Percentiles rank a stretch among this genome's conserved stretches.
Evolutionary conservation across 2,113 vertebrate species (phyloP).

Genomic region (Daphoenositta chrysoptera): DNA sequence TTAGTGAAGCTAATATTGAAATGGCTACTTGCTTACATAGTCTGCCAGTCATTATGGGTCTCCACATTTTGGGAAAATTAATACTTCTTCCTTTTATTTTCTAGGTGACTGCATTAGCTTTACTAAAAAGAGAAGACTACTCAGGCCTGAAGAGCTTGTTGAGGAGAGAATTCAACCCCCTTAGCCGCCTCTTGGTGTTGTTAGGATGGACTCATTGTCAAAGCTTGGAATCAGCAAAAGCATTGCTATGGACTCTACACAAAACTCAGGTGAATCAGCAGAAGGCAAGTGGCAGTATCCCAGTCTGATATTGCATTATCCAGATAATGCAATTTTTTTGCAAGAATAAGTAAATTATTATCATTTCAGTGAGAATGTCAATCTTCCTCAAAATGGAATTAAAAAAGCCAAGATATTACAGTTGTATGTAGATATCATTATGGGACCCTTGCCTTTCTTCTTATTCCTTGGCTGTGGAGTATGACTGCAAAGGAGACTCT

Average conservation of each 20-base stretch:
- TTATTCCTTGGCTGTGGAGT: neutral
- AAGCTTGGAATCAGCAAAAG: constrained; percentile 83
- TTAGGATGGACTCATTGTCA: constrained; percentile 92
- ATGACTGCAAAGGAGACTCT: neutral
- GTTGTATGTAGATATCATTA: neutral
- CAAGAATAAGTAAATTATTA: neutral
- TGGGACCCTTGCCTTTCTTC: neutral
- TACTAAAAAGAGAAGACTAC: constrained; percentile 90
- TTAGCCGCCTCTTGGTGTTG: constrained; percentile 87
- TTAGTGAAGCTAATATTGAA: neutral
- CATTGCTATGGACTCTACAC: constrained; percentile 83
- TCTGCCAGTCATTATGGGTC: neutral
- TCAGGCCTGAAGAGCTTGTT: constrained; percentile 76
- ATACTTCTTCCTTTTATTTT: neutral
- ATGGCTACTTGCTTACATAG: neutral
- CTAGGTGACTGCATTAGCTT: constrained; percentile 88
- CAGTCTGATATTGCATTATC: neutral
- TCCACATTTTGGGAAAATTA: neutral
- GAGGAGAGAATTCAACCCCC: constrained; percentile 84
- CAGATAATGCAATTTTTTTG: neutral
- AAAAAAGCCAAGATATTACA: neutral
- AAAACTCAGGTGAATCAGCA: constrained; percentile 77
- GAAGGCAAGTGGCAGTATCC: neutral
- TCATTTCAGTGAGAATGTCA: neutral
- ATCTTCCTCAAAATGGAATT: neutral